These are phyloP conservation scores for Erynnis tages DNA, from an alignment of 2,888 invertebrate genomes.

Conservation along the genomic window DNA sequence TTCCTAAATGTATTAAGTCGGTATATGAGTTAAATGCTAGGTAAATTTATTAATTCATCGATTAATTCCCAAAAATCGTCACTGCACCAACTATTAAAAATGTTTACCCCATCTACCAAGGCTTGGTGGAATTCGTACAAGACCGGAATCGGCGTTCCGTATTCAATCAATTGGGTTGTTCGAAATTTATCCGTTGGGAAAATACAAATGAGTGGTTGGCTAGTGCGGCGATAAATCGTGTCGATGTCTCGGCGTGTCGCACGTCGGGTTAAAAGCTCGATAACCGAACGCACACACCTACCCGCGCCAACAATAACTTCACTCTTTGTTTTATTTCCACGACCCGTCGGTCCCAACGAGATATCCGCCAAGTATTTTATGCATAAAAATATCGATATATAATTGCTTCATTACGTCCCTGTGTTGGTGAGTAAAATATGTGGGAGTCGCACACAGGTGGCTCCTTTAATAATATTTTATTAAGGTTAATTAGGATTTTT, in stretches of 20 bases:
- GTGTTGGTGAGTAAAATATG: conserved; percentile 81
- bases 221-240: conserved; percentile 78
- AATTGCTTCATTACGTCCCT: conserved; percentile 82
- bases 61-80: no score
- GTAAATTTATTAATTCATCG: no score
- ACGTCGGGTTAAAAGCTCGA: conserved; percentile 80
- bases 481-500: conserved; percentile 33
- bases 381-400: conserved; percentile 82
- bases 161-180: conserved; percentile 68
- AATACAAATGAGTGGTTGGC: conserved; percentile 77
- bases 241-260: conserved; percentile 78
- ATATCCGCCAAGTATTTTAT: conserved; percentile 79
- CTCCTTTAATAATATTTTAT: conserved; percentile 40
- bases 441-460: conserved; percentile 76
- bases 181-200: conserved; percentile 71
- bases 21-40: no score
- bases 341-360: conserved; percentile 61
- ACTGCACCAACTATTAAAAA: no score
- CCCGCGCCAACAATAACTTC: conserved; percentile 77
- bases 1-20: no score
- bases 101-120: not conserved
- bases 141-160: conserved; percentile 32
- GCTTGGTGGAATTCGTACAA: conserved; percentile 8
- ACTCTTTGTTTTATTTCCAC: conserved; percentile 75
- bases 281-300: conserved; percentile 74